Evolutionary conservation across 2,888 invertebrate species (phyloP), one percentile per base, ranked within the genome.

Genomic region (Chydorus sphaericus): DNA sequence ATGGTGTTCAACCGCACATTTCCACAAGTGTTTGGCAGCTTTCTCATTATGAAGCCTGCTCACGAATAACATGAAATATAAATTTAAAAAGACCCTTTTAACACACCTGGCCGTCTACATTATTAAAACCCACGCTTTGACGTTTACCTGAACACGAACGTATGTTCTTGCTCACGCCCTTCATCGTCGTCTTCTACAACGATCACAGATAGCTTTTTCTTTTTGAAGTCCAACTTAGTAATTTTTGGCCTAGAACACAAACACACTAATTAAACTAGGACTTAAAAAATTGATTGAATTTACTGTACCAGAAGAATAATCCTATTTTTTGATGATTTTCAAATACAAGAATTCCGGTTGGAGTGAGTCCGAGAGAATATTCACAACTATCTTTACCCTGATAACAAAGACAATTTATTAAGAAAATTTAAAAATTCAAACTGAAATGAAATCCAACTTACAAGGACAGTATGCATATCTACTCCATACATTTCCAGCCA

Each of bases 401-500:
- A 39, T 70, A 18, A 62, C 36, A 11, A 63, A 62, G 61, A 28
- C 54, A 30, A 48, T 14, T 36, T 55, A 16, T 36, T 2, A 30
- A 14, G 26, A 48, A 10, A 6, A 20, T 20, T 16, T 39, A 18
- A 33, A 23, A 29, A 26, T 54, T 6, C n/a, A 54, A 54, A n/a
- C 52, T 49, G 10, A 16, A 39, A 38, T 29, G 23, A 49, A 39
- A 56, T 20, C 20, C 11, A 18, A 39, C 28, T 33, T 70, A 82
- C 82, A 68, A 92, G 75, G 48, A 97, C 97, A 62, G 83, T 90
- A 69, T 97, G 96, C 89, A 94, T 94, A 68, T 98, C 97, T 55
- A 98, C 96, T 57, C 97, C 98, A 73, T 96, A 99, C 89, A 93
- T 90, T 71, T 97, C 96, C 63, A 98, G 73, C 89, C 91, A 92